Percentiles rank a stretch among this genome's conserved stretches.
Conservation (phyloP, 2,888 invertebrate species). For the Arge pagana region DNA sequence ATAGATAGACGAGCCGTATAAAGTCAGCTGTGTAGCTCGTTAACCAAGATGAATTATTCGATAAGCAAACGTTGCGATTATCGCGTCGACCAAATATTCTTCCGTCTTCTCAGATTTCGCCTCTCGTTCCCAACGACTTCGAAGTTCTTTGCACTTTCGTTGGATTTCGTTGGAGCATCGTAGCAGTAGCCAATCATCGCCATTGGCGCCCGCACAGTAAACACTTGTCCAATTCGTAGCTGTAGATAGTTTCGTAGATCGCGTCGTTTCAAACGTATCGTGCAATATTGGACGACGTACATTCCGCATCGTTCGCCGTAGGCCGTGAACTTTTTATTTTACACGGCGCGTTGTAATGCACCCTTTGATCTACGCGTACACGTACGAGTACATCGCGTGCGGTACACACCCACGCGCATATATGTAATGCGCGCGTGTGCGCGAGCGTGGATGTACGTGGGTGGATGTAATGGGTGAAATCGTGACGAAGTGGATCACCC, state of each 20-base stretch:
- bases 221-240: slow-evolving; percentile 59
- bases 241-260: slow-evolving; percentile 46
- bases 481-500: no score
- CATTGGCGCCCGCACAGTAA: slow-evolving; percentile 58
- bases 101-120: background rate
- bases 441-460: no score
- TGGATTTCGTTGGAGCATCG: slow-evolving; percentile 20
- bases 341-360: no score
- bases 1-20: slow-evolving; percentile 41
- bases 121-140: background rate
- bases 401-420: no score
- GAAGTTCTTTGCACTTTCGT: slow-evolving; percentile 3
- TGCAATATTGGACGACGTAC: slow-evolving; percentile 39
- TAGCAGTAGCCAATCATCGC: slow-evolving; percentile 50
- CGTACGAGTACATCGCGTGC: no score
- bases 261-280: slow-evolving; percentile 30
- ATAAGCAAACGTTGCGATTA: slow-evolving; percentile 23
- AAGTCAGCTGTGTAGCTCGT: no score
- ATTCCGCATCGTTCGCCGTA: no score
- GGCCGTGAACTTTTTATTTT: no score
- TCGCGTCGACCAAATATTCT: background rate
- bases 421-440: no score
- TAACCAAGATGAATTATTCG: no score
- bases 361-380: no score
- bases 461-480: no score